A percentile compares a stretch with the other conserved stretches of the same genome.
Conservation (phyloP, 2,888 invertebrate species). For the Clitarchus hookeri region DNA sequence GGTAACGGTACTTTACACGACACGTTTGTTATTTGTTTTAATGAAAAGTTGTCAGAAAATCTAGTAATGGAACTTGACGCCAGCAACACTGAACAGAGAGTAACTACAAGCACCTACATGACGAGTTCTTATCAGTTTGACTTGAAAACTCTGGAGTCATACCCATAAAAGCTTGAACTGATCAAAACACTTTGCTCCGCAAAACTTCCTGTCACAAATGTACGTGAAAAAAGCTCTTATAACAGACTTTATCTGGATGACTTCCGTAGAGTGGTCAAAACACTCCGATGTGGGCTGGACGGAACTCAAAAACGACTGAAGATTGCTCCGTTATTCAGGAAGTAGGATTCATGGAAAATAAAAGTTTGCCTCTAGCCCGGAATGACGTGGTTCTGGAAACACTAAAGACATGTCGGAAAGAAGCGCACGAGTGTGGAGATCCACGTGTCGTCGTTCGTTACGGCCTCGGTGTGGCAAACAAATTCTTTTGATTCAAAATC, state of each 20-base stretch:
- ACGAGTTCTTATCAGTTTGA: not conserved
- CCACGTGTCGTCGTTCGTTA: conserved; percentile 21
- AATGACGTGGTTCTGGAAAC: conserved; percentile 26
- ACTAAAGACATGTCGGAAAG: not conserved
- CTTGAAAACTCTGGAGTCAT: conserved; percentile 23
- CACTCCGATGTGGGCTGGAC: conserved; percentile 19
- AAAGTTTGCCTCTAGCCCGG: conserved; percentile 10
- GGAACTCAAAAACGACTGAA: conserved; percentile 16
- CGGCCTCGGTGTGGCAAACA: conserved; percentile 17
- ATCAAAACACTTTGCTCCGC: conserved; percentile 18
- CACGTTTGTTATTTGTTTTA: not conserved
- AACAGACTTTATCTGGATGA: conserved; percentile 20
- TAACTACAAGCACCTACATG: not conserved
- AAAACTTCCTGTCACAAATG: conserved; percentile 18
- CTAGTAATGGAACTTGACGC: not conserved
- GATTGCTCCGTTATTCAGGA: conserved; percentile 16
- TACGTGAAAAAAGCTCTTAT: not conserved
- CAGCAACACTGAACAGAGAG: conserved; percentile 14
- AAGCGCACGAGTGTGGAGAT: conserved; percentile 15
- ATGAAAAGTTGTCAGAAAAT: conserved; percentile 21
- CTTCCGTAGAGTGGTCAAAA: conserved; percentile 24
- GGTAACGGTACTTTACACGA: conserved; percentile 23
- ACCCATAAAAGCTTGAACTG: not conserved
- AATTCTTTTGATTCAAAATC: no score
- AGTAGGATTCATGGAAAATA: conserved; percentile 20